phyloP scores from a whole-genome alignment of 2,113 vertebrate species.

The Anhinga rufa region DNA sequence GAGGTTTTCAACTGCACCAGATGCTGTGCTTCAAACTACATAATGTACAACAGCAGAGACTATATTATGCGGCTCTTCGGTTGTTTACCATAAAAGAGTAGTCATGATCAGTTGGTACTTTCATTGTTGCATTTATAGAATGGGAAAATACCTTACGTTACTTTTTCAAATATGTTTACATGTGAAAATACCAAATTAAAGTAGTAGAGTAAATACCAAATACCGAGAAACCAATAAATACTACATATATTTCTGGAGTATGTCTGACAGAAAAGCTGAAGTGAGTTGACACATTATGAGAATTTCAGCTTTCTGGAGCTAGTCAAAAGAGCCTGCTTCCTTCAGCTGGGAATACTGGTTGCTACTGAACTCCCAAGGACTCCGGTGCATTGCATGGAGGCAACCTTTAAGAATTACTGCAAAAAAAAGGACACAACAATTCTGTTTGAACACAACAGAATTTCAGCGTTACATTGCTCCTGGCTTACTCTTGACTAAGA shows the following conservation, averaged over 20 bases:
- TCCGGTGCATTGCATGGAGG: background rate
- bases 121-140: background rate
- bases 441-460: background rate
- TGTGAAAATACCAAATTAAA: background rate
- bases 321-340: background rate
- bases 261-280: background rate
- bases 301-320: background rate
- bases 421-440: background rate
- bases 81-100: background rate
- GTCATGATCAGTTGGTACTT: background rate
- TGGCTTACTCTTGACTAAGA: background rate
- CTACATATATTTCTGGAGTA: background rate
- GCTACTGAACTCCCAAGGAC: background rate
- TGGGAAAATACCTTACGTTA: background rate
- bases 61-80: background rate
- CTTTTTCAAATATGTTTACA: background rate
- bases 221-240: background rate
- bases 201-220: background rate
- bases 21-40: accelerated
- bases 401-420: background rate
- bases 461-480: background rate
- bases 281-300: background rate
- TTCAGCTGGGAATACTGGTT: background rate
- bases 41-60: background rate
- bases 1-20: background rate